phyloP scores from a whole-genome alignment of 2,113 vertebrate species.

The Xiphophorus couchianus region DNA sequence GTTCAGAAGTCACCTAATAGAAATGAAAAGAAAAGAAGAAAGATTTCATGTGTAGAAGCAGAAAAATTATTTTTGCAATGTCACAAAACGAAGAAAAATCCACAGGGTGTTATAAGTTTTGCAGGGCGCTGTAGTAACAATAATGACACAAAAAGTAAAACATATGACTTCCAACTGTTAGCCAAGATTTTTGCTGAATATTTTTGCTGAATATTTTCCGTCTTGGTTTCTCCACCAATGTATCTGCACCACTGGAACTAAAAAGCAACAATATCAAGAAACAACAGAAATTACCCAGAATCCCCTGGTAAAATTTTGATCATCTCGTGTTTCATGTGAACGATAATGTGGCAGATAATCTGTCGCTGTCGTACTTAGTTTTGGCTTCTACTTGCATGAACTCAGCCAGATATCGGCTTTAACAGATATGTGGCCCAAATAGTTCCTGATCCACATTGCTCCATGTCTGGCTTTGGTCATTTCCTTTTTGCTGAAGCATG shows the following conservation, averaged over 20 bases:
- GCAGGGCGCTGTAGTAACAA: too few species aligned
- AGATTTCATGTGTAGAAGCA: too few species aligned
- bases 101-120: too few species aligned
- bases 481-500: conserved; percentile 22
- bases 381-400: conserved; percentile 51
- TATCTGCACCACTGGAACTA: conserved; percentile 6
- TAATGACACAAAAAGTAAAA: neutral
- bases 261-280: neutral
- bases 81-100: too few species aligned
- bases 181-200: neutral
- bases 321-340: conserved; percentile 26
- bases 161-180: neutral
- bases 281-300: conserved; percentile 5
- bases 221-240: neutral
- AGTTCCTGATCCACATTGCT: conserved; percentile 31
- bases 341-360: conserved; percentile 59
- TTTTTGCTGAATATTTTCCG: conserved; percentile 1
- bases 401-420: conserved; percentile 61
- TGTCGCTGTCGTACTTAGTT: conserved; percentile 63
- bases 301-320: conserved; percentile 25
- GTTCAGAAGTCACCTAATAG: too few species aligned
- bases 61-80: too few species aligned
- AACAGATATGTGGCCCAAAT: conserved; percentile 55
- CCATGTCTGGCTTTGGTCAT: conserved; percentile 32
- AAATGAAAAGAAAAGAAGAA: too few species aligned